phyloP scores from a whole-genome alignment of 1,140 invertebrate species.

The Micrasema longulum region DNA sequence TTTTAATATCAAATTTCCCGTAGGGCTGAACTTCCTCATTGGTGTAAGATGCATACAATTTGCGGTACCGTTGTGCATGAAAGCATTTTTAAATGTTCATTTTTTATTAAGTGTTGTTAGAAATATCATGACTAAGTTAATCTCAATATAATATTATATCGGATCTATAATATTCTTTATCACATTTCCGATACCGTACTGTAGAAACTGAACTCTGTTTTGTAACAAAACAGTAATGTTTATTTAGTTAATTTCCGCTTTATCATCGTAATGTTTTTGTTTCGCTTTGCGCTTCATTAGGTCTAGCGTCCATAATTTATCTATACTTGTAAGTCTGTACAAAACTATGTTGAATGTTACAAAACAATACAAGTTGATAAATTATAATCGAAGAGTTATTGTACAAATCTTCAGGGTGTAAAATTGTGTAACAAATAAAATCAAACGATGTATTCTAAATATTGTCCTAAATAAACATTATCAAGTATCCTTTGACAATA shows the following conservation, averaged over 20 bases:
- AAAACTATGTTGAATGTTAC: constrained; percentile 33
- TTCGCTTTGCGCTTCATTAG: constrained; percentile 51
- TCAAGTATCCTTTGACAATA: background rate
- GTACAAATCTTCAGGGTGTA: background rate
- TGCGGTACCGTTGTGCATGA: no score
- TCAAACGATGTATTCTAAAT: background rate
- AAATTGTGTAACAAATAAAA: background rate
- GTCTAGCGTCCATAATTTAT: background rate
- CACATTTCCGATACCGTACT: no score
- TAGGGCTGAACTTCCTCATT: background rate
- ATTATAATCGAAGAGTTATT: background rate
- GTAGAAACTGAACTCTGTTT: constrained; percentile 6
- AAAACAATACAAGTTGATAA: constrained; percentile 6
- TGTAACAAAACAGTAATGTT: constrained; percentile 49
- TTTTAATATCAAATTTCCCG: no score
- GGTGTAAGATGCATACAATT: no score
- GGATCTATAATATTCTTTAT: no score
- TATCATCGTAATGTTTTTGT: constrained; percentile 54
- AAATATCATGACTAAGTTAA: no score
- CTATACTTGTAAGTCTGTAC: constrained; percentile 40
- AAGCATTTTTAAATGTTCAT: no score
- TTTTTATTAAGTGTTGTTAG: no score
- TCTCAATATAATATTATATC: no score
- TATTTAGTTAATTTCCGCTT: constrained; percentile 54
- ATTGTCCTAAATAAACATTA: background rate